Conservation (phyloP, 2,888 invertebrate genomes). For the Ceriagrion tenellum region DNA sequence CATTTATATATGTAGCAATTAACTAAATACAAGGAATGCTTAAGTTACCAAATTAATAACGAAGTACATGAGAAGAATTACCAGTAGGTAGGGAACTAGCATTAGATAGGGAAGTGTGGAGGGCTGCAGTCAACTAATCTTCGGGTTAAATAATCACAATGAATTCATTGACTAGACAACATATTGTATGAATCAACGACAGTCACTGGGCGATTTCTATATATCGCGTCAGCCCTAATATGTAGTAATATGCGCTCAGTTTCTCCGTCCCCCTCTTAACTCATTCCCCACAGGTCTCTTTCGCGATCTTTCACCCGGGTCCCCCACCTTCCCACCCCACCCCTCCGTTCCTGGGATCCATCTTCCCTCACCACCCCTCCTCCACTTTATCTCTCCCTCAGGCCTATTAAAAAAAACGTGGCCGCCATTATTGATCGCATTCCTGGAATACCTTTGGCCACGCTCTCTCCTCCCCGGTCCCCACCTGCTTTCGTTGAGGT, state of each 20-base stretch:
- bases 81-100: too few species aligned
- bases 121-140: too few species aligned
- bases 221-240: neutral
- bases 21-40: too few species aligned
- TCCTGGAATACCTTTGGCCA: slow-evolving; percentile 52
- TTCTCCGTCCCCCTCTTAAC: neutral
- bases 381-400: neutral
- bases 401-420: slow-evolving; percentile 63
- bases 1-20: too few species aligned
- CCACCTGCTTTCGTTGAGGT: neutral
- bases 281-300: neutral
- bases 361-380: neutral
- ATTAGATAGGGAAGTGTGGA: too few species aligned
- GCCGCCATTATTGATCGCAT: slow-evolving; percentile 65
- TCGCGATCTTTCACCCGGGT: neutral
- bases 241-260: neutral
- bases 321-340: neutral
- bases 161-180: too few species aligned
- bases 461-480: neutral
- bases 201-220: too few species aligned
- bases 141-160: too few species aligned
- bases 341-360: neutral
- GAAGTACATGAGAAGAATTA: too few species aligned
- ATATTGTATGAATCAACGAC: too few species aligned
- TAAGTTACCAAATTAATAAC: too few species aligned